Evolutionary conservation across 2,797 vertebrate species (phyloP).

Genomic region (Coregonus ussuriensis): DNA sequence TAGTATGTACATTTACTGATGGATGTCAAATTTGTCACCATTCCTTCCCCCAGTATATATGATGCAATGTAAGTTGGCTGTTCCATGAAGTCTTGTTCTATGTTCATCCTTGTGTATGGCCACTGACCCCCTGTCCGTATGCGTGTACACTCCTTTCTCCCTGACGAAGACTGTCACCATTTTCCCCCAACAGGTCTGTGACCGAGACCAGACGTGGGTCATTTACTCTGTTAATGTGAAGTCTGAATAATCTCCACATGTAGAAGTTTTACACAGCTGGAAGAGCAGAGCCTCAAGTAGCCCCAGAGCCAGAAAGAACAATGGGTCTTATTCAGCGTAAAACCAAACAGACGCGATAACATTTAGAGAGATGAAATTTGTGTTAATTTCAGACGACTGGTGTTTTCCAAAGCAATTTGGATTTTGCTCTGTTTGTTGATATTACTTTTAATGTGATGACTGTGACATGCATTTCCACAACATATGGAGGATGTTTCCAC

Average conservation of each 20-base stretch:
- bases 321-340: constrained; percentile 81
- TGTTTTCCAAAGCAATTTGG: constrained; percentile 86
- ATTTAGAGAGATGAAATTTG: constrained; percentile 85
- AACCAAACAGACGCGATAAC: constrained; percentile 81
- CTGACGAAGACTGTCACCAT: constrained; percentile 26
- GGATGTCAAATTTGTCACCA: background rate
- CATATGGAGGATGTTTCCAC: constrained; percentile 47
- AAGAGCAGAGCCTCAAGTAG: constrained; percentile 67
- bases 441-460: constrained; percentile 90
- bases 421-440: constrained; percentile 88
- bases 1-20: too few species aligned
- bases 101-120: background rate
- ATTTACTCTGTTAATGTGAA: constrained; percentile 86
- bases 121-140: background rate
- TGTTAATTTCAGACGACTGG: constrained; percentile 88
- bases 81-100: background rate
- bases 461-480: constrained; percentile 91
- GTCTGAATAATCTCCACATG: constrained; percentile 82
- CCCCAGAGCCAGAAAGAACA: constrained; percentile 73
- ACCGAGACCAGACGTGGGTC: constrained; percentile 72
- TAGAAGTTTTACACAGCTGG: constrained; percentile 82
- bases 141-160: background rate
- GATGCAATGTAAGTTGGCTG: background rate
- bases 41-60: too few species aligned
- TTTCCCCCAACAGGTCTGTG: constrained; percentile 63